Conservation (phyloP, 2,888 invertebrate genomes). For the Heliconius charithonia region DNA sequence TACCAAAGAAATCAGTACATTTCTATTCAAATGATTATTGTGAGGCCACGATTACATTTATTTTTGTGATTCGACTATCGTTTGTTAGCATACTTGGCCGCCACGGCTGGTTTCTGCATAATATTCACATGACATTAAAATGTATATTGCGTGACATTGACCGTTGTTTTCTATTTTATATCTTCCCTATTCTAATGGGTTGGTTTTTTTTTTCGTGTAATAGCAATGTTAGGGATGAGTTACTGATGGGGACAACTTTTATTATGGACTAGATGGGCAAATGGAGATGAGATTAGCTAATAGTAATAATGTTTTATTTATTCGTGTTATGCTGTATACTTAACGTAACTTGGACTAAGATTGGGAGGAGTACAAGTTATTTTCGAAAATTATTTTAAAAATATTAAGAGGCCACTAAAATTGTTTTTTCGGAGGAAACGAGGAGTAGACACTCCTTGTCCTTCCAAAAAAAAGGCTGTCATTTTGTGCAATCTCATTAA, state of each 20-base stretch:
- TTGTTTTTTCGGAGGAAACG: no score
- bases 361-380: neutral
- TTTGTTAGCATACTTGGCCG: slow-evolving; percentile 54
- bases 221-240: slow-evolving; percentile 16
- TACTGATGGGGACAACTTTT: slow-evolving; percentile 2
- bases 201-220: neutral
- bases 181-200: slow-evolving; percentile 11
- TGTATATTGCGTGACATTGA: slow-evolving; percentile 41
- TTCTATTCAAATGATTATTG: slow-evolving; percentile 83
- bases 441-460: no score
- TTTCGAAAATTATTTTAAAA: no score
- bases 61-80: slow-evolving; percentile 65
- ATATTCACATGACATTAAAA: slow-evolving; percentile 47
- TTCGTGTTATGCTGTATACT: neutral
- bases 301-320: slow-evolving; percentile 13
- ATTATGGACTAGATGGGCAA: neutral
- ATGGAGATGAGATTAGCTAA: slow-evolving; percentile 5
- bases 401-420: no score
- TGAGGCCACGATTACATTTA: slow-evolving; percentile 77
- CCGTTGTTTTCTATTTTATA: slow-evolving; percentile 38
- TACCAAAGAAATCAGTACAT: slow-evolving; percentile 76
- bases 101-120: slow-evolving; percentile 58
- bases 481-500: no score
- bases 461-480: no score
- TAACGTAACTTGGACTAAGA: neutral